Percentiles rank a stretch among this genome's conserved stretches.
These are phyloP conservation scores for Melitaea cinxia DNA, from an alignment of 1,140 invertebrate genomes.

Conservation along the genomic window DNA sequence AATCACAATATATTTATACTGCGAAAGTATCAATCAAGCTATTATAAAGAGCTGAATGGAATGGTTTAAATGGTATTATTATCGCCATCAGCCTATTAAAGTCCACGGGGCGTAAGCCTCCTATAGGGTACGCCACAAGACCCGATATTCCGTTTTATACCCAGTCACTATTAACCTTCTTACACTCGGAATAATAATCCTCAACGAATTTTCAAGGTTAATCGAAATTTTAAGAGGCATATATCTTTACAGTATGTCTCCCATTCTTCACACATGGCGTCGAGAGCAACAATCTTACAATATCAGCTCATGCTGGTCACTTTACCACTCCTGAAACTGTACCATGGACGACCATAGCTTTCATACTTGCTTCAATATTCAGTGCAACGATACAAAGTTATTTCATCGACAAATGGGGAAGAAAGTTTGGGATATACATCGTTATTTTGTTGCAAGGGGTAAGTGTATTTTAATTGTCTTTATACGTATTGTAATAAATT, in stretches of 20 bases:
- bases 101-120: too few relatives aligned
- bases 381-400: constrained; percentile 45
- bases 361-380: constrained; percentile 45
- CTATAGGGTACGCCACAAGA: too few relatives aligned
- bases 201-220: background rate
- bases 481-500: background rate
- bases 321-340: constrained; percentile 43
- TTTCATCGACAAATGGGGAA: constrained; percentile 53
- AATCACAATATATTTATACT: too few relatives aligned
- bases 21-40: too few relatives aligned
- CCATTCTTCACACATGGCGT: constrained; percentile 64
- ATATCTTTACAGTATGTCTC: constrained; percentile 48
- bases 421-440: constrained; percentile 58
- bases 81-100: too few relatives aligned
- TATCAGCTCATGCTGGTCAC: constrained; percentile 53
- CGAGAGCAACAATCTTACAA: constrained; percentile 50
- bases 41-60: too few relatives aligned
- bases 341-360: constrained; percentile 50
- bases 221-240: background rate
- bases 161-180: too few relatives aligned
- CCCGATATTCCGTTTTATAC: too few relatives aligned
- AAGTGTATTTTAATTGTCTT: constrained; percentile 33
- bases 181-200: too few relatives aligned
- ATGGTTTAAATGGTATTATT: too few relatives aligned
- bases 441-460: constrained; percentile 64